These are phyloP conservation scores for Alsophila aescularia DNA, from an alignment of 2,888 invertebrate genomes.

Conservation along the genomic window DNA sequence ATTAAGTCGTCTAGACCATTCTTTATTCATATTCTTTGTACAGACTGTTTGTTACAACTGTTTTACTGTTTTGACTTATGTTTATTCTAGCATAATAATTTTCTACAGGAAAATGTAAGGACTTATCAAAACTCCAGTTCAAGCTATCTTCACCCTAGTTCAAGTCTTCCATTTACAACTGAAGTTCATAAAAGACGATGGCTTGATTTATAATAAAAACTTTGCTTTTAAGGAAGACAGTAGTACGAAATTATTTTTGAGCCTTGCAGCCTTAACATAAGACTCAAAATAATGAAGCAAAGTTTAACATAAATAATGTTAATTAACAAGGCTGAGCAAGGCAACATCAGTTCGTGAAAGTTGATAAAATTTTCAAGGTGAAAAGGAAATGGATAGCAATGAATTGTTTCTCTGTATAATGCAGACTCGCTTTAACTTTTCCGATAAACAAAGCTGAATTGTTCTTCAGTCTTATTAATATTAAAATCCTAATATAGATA, in stretches of 20 bases:
- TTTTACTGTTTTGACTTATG: no score
- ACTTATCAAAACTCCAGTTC: no score
- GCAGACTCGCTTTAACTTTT: constrained; percentile 13
- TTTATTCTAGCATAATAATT: no score
- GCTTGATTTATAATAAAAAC: constrained; percentile 35
- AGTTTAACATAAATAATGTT: constrained; percentile 27
- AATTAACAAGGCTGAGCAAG: constrained; percentile 24
- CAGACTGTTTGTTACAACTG: no score
- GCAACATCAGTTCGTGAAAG: constrained; percentile 35
- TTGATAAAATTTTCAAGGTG: constrained; percentile 27
- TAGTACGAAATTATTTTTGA: no score
- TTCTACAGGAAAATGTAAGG: no score
- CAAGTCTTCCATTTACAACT: no score
- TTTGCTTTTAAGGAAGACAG: constrained; percentile 14
- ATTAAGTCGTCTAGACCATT: no score
- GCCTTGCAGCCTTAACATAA: no score
- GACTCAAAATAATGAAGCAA: constrained; percentile 20
- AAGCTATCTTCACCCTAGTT: constrained; percentile 9
- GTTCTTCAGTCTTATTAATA: constrained; percentile 4
- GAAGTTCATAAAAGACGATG: constrained; percentile 23
- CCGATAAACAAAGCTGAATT: constrained; percentile 9
- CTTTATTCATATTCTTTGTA: no score
- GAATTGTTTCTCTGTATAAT: constrained; percentile 26
- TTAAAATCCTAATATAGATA: neutral
- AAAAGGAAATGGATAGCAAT: constrained; percentile 29